Conservation (phyloP, 1,140 invertebrate species). For the Drosophila novamexicana region DNA sequence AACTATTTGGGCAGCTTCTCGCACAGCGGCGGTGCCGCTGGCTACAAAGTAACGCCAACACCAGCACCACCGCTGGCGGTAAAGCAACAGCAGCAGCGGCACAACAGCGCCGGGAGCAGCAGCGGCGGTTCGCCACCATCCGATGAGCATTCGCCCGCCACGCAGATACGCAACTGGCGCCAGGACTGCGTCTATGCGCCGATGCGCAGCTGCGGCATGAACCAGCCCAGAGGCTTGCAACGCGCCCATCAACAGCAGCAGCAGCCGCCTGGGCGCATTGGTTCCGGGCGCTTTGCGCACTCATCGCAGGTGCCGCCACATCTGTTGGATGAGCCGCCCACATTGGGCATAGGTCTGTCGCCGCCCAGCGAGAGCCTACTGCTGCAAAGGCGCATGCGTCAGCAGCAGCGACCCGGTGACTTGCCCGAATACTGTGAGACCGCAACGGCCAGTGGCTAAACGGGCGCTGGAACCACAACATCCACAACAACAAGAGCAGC, state of each 20-base stretch:
- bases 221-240: conserved; percentile 37
- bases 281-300: conserved; percentile 64
- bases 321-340: conserved; percentile 58
- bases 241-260: conserved; percentile 33
- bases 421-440: conserved; percentile 73
- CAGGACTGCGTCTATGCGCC: conserved; percentile 74
- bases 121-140: conserved; percentile 75
- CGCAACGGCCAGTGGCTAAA: conserved; percentile 77
- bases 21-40: conserved; percentile 65
- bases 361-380: conserved; percentile 93
- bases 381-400: conserved; percentile 89
- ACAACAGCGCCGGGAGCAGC: conserved; percentile 53
- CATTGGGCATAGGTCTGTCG: conserved; percentile 89
- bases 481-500: conserved; percentile 13
- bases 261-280: conserved; percentile 52
- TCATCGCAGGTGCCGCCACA: conserved; percentile 52
- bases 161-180: conserved; percentile 77
- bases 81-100: conserved; percentile 33
- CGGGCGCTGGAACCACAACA: neutral
- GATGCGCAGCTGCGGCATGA: conserved; percentile 62
- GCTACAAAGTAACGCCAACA: conserved; percentile 53
- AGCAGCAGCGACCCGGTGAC: conserved; percentile 62
- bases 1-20: conserved; percentile 79
- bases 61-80: neutral
- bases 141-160: conserved; percentile 62